Conservation (phyloP, 1,140 invertebrate species). For the Drosophila pandora region DNA sequence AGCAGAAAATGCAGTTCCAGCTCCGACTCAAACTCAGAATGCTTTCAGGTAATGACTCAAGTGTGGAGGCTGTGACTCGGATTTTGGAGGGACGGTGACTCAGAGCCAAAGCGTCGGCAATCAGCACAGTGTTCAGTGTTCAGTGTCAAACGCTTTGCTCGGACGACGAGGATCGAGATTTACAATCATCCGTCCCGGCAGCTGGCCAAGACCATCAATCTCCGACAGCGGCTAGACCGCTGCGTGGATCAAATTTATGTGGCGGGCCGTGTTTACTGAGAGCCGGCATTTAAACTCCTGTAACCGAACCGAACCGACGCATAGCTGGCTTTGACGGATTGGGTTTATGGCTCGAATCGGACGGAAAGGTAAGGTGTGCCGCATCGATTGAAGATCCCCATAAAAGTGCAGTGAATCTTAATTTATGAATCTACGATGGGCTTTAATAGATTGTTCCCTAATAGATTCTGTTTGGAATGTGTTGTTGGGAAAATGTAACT, state of each 20-base stretch:
- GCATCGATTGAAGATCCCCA: constrained; percentile 19
- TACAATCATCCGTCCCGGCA: constrained; percentile 64
- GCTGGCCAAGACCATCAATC: constrained; percentile 69
- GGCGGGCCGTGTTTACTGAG: constrained; percentile 27
- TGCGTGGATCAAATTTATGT: constrained; percentile 62
- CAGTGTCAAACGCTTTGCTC: constrained; percentile 58
- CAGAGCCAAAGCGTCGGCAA: constrained; percentile 47
- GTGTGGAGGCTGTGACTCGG: constrained; percentile 13
- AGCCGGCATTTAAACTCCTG: constrained; percentile 30
- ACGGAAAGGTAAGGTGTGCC: constrained; percentile 1
- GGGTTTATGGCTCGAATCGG: constrained; percentile 20
- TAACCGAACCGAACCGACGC: constrained; percentile 3
- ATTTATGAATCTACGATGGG: constrained; percentile 31
- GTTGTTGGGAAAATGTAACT: constrained; percentile 17
- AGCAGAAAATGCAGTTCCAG: constrained; percentile 30
- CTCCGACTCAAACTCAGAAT: constrained; percentile 10
- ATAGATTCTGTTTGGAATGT: constrained; percentile 3
- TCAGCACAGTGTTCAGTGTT: constrained; percentile 34
- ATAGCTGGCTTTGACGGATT: constrained; percentile 31
- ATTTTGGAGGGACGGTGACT: constrained; percentile 40
- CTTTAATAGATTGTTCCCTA: constrained; percentile 14
- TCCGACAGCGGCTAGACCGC: constrained; percentile 27
- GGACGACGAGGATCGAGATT: constrained; percentile 50
- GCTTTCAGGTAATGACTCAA: constrained; percentile 68
- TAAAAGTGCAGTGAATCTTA: constrained; percentile 34